Evolutionary conservation across 2,797 vertebrate genomes (phyloP), one percentile per base, ranked within the genome.

Genomic region (Philypnodon macrostomus): DNA sequence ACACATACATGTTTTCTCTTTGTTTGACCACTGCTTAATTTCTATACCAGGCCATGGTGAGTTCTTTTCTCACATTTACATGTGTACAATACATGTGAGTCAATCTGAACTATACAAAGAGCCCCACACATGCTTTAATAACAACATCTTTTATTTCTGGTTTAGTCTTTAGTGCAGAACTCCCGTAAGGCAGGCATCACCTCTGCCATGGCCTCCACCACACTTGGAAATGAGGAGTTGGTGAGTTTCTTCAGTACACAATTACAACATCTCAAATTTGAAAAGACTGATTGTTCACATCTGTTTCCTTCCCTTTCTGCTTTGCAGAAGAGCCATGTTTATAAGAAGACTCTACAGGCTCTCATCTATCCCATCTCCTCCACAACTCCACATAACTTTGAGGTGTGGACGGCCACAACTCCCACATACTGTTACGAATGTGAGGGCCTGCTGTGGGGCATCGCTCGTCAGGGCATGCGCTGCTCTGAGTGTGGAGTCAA

Each of bases 381-480:
- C 85, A 99, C 97, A 0, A 99, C 96, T 0, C 97, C 97, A 2
- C 97, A 99, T 88, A 97, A 97, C 88, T 99, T 99, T 0, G 96
- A 99, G 83, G 95, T 99, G 88, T 99, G 96, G 96, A 99, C 96
- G 0, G 96, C 96, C 77, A 99, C 96, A 67, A 97, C 96, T 0
- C 96, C 96, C 63, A 99, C 96, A 55, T 99, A 98, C 89, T 98
- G 96, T 81, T 98, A 98, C 0, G 96, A 99, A 85, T 99, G 96
- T 0, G 96, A 99, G 85, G 96, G 96, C 16, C 87, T 99, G 69
- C 90, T 99, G 33, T 99, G 96, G 96, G 96, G 96, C 56, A 98
- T 99, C 0, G 96, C 96, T 16, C 91, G 96, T 6, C 97, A 99
- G 89, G 97, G 97, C 65, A 99, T 98, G 97, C 93, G 97, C 69